phyloP scores from a whole-genome alignment of 2,797 vertebrate species.

The Acrocephalus scirpaceus region DNA sequence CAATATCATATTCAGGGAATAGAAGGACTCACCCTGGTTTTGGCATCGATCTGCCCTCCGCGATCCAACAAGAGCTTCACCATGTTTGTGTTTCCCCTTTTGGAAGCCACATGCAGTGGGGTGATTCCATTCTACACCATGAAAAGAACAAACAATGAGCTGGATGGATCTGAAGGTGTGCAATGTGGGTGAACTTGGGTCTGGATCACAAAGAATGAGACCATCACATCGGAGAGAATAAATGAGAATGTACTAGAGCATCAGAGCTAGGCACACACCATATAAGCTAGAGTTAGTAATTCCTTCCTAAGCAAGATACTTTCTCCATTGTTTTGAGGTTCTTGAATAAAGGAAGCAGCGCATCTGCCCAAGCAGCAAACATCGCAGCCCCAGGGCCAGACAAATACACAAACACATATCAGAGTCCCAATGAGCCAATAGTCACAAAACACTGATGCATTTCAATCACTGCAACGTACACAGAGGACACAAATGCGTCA shows the following conservation, averaged over 20 bases:
- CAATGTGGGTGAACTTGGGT: neutral
- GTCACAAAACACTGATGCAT: neutral
- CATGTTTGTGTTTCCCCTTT: slow-evolving; percentile 98
- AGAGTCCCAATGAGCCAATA: neutral
- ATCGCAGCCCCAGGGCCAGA: neutral
- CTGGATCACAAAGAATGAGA: slow-evolving; percentile 6
- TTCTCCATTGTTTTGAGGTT: neutral
- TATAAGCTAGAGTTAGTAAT: slow-evolving; percentile 32
- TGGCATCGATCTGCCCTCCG: slow-evolving; percentile 94
- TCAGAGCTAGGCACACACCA: slow-evolving; percentile 18
- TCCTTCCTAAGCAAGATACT: neutral
- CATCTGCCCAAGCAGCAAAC: slow-evolving; percentile 40
- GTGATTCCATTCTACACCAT: slow-evolving; percentile 93
- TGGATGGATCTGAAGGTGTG: slow-evolving; percentile 7
- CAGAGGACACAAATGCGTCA: neutral
- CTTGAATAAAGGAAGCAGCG: neutral
- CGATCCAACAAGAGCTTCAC: slow-evolving; percentile 94
- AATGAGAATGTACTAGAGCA: slow-evolving; percentile 6
- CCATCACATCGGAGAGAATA: slow-evolving; percentile 9
- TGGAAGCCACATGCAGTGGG: slow-evolving; percentile 96
- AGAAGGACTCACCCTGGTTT: slow-evolving; percentile 90
- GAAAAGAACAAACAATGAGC: slow-evolving; percentile 71
- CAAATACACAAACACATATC: neutral
- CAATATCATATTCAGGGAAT: slow-evolving; percentile 31
- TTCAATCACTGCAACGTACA: neutral